phyloP scores from a whole-genome alignment of 2,888 invertebrate genomes.

The Agrochola lychnidis region DNA sequence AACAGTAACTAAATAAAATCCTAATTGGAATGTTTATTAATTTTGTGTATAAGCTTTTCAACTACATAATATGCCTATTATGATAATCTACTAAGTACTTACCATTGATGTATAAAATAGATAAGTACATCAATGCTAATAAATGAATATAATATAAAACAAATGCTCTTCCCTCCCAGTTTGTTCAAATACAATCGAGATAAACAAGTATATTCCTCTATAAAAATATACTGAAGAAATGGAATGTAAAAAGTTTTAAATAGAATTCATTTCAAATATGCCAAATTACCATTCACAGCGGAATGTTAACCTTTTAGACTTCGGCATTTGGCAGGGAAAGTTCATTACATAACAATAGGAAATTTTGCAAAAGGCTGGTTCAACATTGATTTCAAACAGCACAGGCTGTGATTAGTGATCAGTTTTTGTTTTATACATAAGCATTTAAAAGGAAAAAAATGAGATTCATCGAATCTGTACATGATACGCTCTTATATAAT shows the following conservation, averaged over 20 bases:
- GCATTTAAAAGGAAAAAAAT: slow-evolving; percentile 39
- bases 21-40: slow-evolving; percentile 67
- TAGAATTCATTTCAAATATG: slow-evolving; percentile 52
- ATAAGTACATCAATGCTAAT: slow-evolving; percentile 61
- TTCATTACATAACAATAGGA: slow-evolving; percentile 6
- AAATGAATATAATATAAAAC: slow-evolving; percentile 49
- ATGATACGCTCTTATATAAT: slow-evolving; percentile 52
- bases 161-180: slow-evolving; percentile 54
- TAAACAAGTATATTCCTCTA: slow-evolving; percentile 46
- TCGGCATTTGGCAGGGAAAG: slow-evolving; percentile 22
- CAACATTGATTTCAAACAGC: slow-evolving; percentile 12
- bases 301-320: slow-evolving; percentile 55
- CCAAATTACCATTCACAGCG: slow-evolving; percentile 45
- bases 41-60: slow-evolving; percentile 61
- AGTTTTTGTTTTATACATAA: slow-evolving; percentile 22
- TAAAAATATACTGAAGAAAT: slow-evolving; percentile 74
- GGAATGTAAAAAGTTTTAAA: slow-evolving; percentile 75
- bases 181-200: slow-evolving; percentile 49
- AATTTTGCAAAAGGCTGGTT: slow-evolving; percentile 1
- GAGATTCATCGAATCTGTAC: slow-evolving; percentile 64
- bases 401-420: slow-evolving; percentile 9
- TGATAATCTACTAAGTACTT: slow-evolving; percentile 63
- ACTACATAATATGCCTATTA: slow-evolving; percentile 47
- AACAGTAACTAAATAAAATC: slow-evolving; percentile 60
- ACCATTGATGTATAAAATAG: slow-evolving; percentile 57